Base-by-base conservation (phyloP, 2,888 invertebrate species). In the Chesias legatella region DNA sequence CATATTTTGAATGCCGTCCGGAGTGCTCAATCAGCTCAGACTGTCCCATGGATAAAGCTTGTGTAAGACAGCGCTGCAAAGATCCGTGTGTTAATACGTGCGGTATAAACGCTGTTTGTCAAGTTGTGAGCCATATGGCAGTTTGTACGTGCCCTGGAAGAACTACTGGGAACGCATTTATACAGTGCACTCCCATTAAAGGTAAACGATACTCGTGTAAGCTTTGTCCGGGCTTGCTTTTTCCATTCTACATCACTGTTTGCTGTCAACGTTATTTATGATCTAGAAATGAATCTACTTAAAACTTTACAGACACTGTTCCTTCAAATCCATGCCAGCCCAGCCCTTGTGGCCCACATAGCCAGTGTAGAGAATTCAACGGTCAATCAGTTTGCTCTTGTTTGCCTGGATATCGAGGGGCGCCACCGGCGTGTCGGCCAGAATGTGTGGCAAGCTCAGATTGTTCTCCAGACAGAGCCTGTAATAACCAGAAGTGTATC, bases 71-170 rank as follows among this genome's bases (percentile, higher is more conserved):
- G 60, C 92, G 91, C 67, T 94, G 94, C 60, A 69, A 89, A n/a
- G 90, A 94, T 77, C 93, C 94, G 24, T 95, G 95, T 62, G 88
- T 90, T 7, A 93, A 92, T 50, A 92, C 92, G n/a, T 95, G 95
- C 70, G 95, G 94, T 8, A 79, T 85, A 48, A 91, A 92, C 63
- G 94, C 95, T 0, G 68, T 91, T 40, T 95, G 95, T 70, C 86
- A 91, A 57, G 93, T 93, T 1, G 88, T 92, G 23, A 93, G 93
- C 63, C 95, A 95, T 63, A 91, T 93, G 67, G 93, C 95, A 6
- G 91, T 92, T 60, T 95, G 95, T 62, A 90, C 90, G 27, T 95
- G 95, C 70, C 91, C 92, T n/a, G 72, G 80, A 17, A 92, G 90
- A 60, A 92, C 90, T 68, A 83, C 90, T 21, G 95, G 95, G 58